Evolutionary conservation across 2,113 vertebrate genomes (phyloP).

Genomic region (Chionomys nivalis): DNA sequence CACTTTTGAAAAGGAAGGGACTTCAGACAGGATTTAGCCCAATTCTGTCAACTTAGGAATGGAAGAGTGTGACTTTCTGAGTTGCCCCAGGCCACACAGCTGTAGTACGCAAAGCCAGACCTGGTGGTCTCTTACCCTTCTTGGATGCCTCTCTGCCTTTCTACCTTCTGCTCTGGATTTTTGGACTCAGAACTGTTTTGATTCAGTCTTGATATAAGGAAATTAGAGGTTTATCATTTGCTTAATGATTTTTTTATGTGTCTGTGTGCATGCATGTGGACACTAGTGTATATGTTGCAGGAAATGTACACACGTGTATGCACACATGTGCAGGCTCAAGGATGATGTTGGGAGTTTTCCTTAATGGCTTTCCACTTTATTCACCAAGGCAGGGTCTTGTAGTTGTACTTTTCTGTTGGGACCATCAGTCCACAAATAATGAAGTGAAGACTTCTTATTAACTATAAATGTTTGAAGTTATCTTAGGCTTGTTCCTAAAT

Average conservation of each 20-base stretch:
- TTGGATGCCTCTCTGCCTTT: neutral
- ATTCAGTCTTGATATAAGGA: neutral
- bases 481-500: neutral
- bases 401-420: neutral
- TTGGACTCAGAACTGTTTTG: neutral
- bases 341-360: neutral
- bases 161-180: neutral
- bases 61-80: neutral
- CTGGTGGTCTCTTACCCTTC: neutral
- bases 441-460: neutral
- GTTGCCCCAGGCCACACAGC: neutral
- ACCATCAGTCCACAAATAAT: neutral
- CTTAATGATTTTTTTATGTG: neutral
- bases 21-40: neutral
- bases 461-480: neutral
- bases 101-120: neutral
- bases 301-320: neutral
- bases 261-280: neutral
- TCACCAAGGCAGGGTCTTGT: neutral
- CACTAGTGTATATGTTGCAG: neutral
- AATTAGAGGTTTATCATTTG: conserved; percentile 44
- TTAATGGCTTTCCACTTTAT: neutral
- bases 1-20: neutral
- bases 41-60: neutral
- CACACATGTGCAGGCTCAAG: neutral